Base-by-base conservation (phyloP, 1,140 invertebrate species). In the Ceratina calcarata region DNA sequence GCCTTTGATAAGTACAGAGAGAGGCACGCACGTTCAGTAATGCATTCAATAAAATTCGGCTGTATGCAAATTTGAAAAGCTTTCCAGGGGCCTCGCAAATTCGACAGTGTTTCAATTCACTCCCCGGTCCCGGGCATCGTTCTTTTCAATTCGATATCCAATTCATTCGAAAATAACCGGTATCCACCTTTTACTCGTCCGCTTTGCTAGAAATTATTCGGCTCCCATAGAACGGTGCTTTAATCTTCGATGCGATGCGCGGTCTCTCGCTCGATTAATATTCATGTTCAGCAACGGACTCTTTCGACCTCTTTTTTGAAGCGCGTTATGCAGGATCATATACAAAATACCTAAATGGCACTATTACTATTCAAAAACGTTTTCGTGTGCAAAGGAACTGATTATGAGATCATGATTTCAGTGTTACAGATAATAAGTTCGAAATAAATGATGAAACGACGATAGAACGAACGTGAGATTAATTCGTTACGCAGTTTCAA, bases 141-240 rank as follows among this genome's bases (percentile, higher is more conserved):
- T 81, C 82, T 81, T 85, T 78, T 69, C 75, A 78, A 82, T 74
- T 64, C 83, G 83, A 86, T 78, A 82, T 85, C 85, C 81, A 83
- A 81, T 79, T 82, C 79, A 61, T 53, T 45, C 65, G 83, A 69
- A 78, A 77, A 85, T 85, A 85, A 84, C 82, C 61, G 18, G 61
- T 65, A 71, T 76, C 77, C 69, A 84, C 61, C 73, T 85, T 84
- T 51, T 45, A 72, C 74, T 62, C 76, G 32, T 51, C 15, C n/a
- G 51, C 61, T 71, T 32, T 45, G 32, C 22, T 66, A 67, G 18
- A 83, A 84, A 66, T 57, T 64, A 10, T 32, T 66, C 70, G 69
- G 58, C 57, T 74, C 60, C 61, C 60, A 13, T 73, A 18, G 4
- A 37, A 73, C 60, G 67, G 15, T 12, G 20, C 65, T 67, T 22